Conservation (phyloP, 2,797 vertebrate species). For the Morus bassanus region DNA sequence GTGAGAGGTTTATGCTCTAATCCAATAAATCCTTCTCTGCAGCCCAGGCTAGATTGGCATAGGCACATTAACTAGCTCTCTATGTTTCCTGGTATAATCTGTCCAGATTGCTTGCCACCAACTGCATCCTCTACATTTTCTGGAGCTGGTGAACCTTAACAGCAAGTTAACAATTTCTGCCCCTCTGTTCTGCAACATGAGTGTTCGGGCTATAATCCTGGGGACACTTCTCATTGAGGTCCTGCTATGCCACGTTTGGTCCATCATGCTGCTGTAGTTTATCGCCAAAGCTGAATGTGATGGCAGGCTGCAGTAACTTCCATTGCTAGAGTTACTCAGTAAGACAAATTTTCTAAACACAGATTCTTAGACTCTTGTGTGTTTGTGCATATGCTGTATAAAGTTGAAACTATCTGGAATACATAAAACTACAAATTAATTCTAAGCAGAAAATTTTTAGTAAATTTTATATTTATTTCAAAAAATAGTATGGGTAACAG, state of each 20-base stretch:
- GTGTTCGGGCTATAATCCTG: not conserved
- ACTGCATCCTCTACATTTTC: not conserved
- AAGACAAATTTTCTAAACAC: not conserved
- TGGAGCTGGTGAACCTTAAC: not conserved
- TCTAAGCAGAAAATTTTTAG: not conserved
- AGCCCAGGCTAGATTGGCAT: not conserved
- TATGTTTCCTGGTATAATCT: not conserved
- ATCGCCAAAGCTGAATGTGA: not conserved
- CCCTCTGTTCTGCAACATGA: not conserved
- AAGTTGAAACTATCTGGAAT: not conserved
- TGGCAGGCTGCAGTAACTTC: not conserved
- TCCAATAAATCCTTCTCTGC: not conserved
- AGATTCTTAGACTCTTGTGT: not conserved
- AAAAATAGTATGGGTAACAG: not conserved
- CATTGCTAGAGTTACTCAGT: not conserved
- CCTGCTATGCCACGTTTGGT: fast-evolving
- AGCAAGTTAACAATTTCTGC: not conserved
- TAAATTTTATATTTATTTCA: not conserved
- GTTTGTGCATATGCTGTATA: not conserved
- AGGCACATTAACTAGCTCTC: not conserved
- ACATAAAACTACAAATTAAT: not conserved
- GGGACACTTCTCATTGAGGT: not conserved
- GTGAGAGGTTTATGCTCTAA: not conserved
- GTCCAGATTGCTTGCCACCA: not conserved
- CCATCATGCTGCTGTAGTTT: not conserved